Conservation (phyloP, 2,888 invertebrate genomes). For the Campoplex nolae region DNA sequence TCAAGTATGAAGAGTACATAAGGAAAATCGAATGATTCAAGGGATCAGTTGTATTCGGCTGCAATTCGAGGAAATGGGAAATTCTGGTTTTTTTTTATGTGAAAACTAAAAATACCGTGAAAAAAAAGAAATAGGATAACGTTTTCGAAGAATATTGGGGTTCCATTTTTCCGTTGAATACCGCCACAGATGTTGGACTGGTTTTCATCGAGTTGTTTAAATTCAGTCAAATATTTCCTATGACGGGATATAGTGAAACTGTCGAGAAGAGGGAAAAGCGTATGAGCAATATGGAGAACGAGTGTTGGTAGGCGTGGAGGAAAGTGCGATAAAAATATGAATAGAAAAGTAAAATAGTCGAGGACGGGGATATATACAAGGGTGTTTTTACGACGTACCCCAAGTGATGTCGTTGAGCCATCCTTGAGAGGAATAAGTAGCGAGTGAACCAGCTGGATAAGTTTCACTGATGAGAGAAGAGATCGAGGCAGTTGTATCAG, state of each 20-base stretch:
- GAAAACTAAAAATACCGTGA: not conserved
- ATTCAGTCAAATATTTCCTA: not conserved
- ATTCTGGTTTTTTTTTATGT: not conserved
- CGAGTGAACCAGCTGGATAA: constrained; percentile 74
- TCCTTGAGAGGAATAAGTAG: constrained; percentile 77
- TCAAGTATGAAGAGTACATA: too few relatives aligned
- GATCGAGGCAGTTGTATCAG: constrained; percentile 79
- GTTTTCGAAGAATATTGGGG: not conserved
- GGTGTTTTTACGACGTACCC: constrained; percentile 79
- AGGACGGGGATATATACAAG: not conserved
- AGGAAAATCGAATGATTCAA: too few relatives aligned
- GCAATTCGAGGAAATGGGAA: not conserved
- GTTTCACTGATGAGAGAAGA: constrained; percentile 82
- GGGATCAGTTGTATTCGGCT: not conserved
- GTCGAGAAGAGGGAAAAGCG: not conserved
- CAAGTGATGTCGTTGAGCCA: constrained; percentile 84
- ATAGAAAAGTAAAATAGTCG: not conserved
- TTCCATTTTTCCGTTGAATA: not conserved
- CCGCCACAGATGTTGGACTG: not conserved
- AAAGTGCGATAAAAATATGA: not conserved
- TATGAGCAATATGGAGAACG: not conserved
- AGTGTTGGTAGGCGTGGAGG: not conserved
- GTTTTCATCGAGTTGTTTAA: not conserved
- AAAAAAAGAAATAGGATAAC: not conserved
- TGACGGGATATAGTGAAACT: not conserved